Base-by-base conservation (phyloP, 2,113 vertebrate species). In the Pogona vitticeps region DNA sequence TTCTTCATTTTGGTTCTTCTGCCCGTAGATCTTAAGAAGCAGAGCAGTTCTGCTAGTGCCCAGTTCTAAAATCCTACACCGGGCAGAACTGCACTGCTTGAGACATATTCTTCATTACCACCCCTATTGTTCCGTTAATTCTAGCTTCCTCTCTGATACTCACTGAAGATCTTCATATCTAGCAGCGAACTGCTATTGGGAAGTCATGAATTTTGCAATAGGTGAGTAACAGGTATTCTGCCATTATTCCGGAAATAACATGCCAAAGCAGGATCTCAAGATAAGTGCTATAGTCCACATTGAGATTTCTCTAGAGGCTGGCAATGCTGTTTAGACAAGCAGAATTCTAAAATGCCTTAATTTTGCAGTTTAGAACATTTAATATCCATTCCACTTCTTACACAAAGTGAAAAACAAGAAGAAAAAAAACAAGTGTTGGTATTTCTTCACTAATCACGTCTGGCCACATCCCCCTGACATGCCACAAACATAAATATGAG, bases 381-480 rank as follows among this genome's bases (percentile, higher is more conserved):
- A 90, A 89, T 92, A 1, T 42, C 0, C 76, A 88, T 42, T 94
- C 84, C 90, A 85, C 92, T 90, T 92, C 86, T 90, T 91, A 94
- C 91, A 94, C 86, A 95, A 92, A 94, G 90, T 84, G 92, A 83
- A 92, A 93, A 91, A 85, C 63, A 92, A 90, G 90, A 92, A 88
- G 71, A 92, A 93, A 83, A n/a, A n/a, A 79, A 76, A 52, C 70
- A 86, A 86, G 73, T 89, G 91, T 89, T 80, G 9, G 46, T 93
- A 82, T 65, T 88, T 75, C 88, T 92, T 80, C 80, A 91, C 86
- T 89, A 86, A 89, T 92, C 92, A 77, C 83, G 84, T 52, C 80
- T 82, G 87, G 86, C 83, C 86, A 88, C 91, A 92, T 88, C 63
- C 68, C 65, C 68, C 84, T 89, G 72, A 59, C 65, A 81, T 87